These are phyloP conservation scores for Clamator glandarius DNA, from an alignment of 2,797 vertebrate genomes.

Conservation along the genomic window DNA sequence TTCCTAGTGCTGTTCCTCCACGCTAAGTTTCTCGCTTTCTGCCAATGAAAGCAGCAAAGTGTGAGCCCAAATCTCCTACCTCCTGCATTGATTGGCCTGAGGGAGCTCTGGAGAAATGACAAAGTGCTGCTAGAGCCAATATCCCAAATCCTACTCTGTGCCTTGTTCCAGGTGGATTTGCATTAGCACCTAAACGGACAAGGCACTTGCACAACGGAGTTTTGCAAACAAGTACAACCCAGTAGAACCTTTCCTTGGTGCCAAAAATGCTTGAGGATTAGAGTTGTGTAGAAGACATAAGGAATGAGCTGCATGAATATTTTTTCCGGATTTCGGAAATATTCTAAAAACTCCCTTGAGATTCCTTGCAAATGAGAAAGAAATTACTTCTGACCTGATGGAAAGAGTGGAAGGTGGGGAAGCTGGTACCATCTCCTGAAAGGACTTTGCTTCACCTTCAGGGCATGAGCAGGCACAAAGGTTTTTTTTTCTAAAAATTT, in stretches of 20 bases:
- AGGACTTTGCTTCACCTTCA: slow-evolving; percentile 48
- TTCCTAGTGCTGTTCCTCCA: fast-evolving
- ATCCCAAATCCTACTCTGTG: neutral
- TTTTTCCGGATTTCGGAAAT: slow-evolving; percentile 39
- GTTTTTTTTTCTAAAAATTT: too few relatives aligned
- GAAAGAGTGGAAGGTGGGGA: neutral
- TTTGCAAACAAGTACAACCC: neutral
- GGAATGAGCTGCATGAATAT: neutral
- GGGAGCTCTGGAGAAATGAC: fast-evolving
- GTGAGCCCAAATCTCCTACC: neutral
- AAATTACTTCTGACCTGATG: neutral
- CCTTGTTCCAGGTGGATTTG: neutral
- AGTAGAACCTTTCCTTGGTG: too few relatives aligned
- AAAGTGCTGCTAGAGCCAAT: neutral
- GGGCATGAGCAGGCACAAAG: slow-evolving; percentile 20
- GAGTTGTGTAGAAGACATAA: too few relatives aligned
- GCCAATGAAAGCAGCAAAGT: neutral
- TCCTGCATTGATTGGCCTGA: fast-evolving
- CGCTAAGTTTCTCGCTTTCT: neutral
- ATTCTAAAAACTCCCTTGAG: neutral
- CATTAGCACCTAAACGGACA: neutral
- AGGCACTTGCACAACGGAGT: neutral
- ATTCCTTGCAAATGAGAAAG: slow-evolving; percentile 47
- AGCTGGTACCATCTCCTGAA: neutral
- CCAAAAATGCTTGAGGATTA: too few relatives aligned